Percentiles rank a stretch among this genome's conserved stretches.
Evolutionary conservation across 2,797 vertebrate genomes (phyloP).

Genomic region (Valencia hispanica): DNA sequence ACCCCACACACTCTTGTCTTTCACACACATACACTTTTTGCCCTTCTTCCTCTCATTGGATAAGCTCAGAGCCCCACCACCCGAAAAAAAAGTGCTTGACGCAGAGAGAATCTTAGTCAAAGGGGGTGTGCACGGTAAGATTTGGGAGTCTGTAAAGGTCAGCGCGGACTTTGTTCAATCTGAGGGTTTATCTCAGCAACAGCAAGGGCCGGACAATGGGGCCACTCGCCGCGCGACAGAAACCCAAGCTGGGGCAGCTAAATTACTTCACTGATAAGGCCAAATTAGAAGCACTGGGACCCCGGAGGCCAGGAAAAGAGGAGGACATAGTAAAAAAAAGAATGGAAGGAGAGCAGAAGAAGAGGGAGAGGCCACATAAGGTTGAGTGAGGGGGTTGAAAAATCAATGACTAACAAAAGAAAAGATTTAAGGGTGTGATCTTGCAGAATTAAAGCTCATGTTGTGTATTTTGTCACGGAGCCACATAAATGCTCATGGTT

Average conservation of each 20-base stretch:
- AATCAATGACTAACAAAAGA: constrained; percentile 68
- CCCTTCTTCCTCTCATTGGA: constrained; percentile 71
- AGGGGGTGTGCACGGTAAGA: constrained; percentile 70
- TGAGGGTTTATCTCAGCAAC: constrained; percentile 97
- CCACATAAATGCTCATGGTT: constrained; percentile 22
- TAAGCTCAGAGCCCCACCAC: constrained; percentile 73
- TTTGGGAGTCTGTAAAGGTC: constrained; percentile 96
- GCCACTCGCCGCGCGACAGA: constrained; percentile 90
- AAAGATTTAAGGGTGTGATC: constrained; percentile 47
- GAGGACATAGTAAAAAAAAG: constrained; percentile 52
- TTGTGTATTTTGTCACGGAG: constrained; percentile 25
- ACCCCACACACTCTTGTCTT: constrained; percentile 70
- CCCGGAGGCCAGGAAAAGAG: constrained; percentile 81
- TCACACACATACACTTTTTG: constrained; percentile 44
- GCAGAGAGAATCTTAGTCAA: constrained; percentile 65
- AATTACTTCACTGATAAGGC: constrained; percentile 95
- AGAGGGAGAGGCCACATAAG: constrained; percentile 43
- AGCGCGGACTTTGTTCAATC: constrained; percentile 95
- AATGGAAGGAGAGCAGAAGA: constrained; percentile 47
- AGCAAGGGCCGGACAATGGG: constrained; percentile 92
- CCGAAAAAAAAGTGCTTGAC: constrained; percentile 56
- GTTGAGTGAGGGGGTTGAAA: constrained; percentile 47
- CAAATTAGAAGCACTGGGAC: constrained; percentile 86
- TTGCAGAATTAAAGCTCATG: constrained; percentile 54
- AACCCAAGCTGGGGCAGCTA: constrained; percentile 93